Evolutionary conservation across 2,888 invertebrate species (phyloP).

Genomic region (Odontothrips loti): DNA sequence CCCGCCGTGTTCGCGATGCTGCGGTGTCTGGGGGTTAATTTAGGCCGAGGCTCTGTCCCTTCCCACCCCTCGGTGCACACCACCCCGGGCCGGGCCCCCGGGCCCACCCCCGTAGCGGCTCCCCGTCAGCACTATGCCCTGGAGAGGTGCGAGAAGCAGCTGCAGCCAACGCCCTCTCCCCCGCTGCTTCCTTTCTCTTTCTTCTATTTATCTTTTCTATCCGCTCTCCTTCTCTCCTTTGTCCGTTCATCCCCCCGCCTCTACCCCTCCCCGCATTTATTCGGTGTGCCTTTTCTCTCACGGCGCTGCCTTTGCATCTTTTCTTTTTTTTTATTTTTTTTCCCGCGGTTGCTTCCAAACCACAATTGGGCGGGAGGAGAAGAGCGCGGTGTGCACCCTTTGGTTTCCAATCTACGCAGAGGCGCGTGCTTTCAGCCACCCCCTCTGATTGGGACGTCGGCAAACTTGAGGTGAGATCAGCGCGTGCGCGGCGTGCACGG

Average conservation of each 20-base stretch:
- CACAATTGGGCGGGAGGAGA: too few species aligned
- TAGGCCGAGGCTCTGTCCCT: background rate
- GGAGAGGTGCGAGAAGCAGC: background rate
- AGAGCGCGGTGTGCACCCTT: background rate
- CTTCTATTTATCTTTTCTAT: background rate
- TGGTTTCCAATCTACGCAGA: background rate
- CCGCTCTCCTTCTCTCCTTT: background rate
- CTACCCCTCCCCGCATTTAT: background rate
- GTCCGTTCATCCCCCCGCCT: background rate
- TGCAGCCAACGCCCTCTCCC: background rate
- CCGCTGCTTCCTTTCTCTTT: background rate
- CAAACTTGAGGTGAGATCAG: background rate
- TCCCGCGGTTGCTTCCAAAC: too few species aligned
- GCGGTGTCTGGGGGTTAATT: conserved; percentile 24
- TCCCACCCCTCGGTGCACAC: background rate
- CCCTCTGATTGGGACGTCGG: background rate
- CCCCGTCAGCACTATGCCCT: conserved; percentile 6
- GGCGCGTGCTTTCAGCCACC: background rate
- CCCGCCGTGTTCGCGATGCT: conserved; percentile 13
- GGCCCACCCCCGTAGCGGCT: background rate
- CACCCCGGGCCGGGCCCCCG: background rate
- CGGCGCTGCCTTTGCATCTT: too few species aligned
- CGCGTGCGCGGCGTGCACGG: too few species aligned
- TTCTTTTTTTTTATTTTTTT: too few species aligned
- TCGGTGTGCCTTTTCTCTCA: background rate